Base-by-base conservation (phyloP, 2,113 vertebrate species). In the Carassius carassius region DNA sequence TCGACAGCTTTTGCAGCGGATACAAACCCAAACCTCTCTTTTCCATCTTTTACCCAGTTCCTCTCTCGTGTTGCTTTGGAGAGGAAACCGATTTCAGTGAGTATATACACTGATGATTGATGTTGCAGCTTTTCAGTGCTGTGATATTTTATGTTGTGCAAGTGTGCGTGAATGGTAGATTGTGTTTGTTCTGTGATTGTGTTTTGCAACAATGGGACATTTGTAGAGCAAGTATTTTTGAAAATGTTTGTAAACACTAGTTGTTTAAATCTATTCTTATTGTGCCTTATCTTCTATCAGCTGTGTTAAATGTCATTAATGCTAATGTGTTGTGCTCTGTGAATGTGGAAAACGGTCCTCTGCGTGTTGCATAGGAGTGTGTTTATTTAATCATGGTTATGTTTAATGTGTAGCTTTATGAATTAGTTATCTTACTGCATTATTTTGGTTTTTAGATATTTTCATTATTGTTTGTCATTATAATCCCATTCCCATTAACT, bases 31-130 rank as follows among this genome's bases (percentile, higher is more conserved):
- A 58, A 92, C 75, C 78, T 94, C 88, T 94, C 90, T 92, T 94
- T 88, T 93, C 88, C 88, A 76, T 93, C 91, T 90, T 41, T 88
- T 91, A 92, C 91, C 87, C 89, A 95, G 94, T 95, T 92, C 94
- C 92, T 65, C 94, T 95, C 87, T 94, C 94, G 90, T 95, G 94
- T 95, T 95, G 94, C 94, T 95, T 95, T 91, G 94, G 94, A 91
- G 94, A 95, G 91, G 94, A 95, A 91, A 90, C 92, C 89, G 94
- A 95, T 91, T 95, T 95, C 90, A 94, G 94, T 95, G 94, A 95
- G 94, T 95, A 94, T 76, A 76, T 93, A 91, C 90, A 91, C 93
- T 92, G 93, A 90, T 85, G 89, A 86, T 80, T 5, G 35, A 37
- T 37, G 49, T 84, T 72, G 63, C 78, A 89, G 63, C 41, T 84